Evolutionary conservation across 2,113 vertebrate species (phyloP), one percentile per base, ranked within the genome.

Genomic region (Jacana jacana): DNA sequence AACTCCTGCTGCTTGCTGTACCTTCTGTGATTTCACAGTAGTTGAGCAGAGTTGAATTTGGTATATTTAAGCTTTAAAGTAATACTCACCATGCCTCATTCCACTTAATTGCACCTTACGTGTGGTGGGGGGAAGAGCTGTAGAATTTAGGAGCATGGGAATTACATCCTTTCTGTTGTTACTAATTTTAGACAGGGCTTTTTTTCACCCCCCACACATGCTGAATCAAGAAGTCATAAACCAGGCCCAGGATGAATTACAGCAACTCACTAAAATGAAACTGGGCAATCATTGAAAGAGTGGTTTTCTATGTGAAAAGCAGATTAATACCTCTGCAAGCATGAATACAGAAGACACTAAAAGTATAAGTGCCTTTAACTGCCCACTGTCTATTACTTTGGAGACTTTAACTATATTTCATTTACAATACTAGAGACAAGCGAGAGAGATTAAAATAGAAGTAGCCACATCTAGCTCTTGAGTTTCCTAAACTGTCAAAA

Each of bases 71-170:
- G 37, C 15, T 91, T 91, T 51, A 35, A 91, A 71, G 39, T 39
- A 86, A 39, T 10, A 6, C 10, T 57, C 28, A 33, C 20, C 51
- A 28, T 35, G 17, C 37, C 46, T 70, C 13, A 9, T 24, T 39
- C 46, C 33, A 33, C 42, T 57, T 70, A 55, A 66, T 2, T 71
- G 58, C 17, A 19, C 37, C 18, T 46, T 24, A 10, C 27, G 4
- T 1, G 12, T 2, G 12, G 0, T n/a, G n/a, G 2, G 23, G 22
- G 17, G 25, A 66, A 57, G 24, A 25, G 24, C 3, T 54, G 37
- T 3, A 65, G 30, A 33, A 33, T 44, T 79, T 6, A 11, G 27
- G 22, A 51, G 13, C 2, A 8, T 63, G 37, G 23, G 20, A 64
- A 71, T 33, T 11, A 14, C 18, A 40, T 6, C 9, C 69, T 42